These are phyloP conservation scores for Rutilus rutilus DNA, from an alignment of 2,113 vertebrate species.

Conservation along the genomic window DNA sequence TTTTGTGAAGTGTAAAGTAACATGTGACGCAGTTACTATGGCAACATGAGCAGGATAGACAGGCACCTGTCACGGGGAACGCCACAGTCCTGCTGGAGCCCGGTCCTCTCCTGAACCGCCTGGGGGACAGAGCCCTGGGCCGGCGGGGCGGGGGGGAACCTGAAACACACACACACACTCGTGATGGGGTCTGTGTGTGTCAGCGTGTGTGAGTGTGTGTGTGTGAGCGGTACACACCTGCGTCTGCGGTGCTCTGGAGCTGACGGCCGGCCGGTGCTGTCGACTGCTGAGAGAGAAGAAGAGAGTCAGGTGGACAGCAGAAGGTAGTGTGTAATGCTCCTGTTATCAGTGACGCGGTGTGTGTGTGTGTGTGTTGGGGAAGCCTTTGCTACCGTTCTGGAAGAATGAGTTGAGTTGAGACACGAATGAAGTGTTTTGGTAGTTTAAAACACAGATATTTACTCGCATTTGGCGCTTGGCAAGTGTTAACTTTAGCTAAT, in stretches of 20 bases:
- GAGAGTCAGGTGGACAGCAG: no score
- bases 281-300: not conserved
- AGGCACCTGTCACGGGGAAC: slow-evolving; percentile 66
- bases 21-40: not conserved
- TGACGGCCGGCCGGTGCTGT: not conserved
- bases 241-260: not conserved
- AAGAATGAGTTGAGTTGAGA: no score
- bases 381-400: no score
- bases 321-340: no score
- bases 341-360: no score
- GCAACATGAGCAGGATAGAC: not conserved
- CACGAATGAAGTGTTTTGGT: no score
- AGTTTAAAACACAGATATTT: no score
- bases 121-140: slow-evolving; percentile 65
- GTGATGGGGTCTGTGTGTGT: not conserved
- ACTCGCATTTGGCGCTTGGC: no score
- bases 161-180: slow-evolving; percentile 16
- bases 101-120: slow-evolving; percentile 63
- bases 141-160: slow-evolving; percentile 60
- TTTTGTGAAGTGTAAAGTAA: not conserved
- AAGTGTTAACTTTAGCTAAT: no score
- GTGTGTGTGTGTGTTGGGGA: no score
- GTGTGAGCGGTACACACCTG: not conserved
- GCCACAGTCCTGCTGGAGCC: slow-evolving; percentile 53
- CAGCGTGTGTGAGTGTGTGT: not conserved